Conservation (phyloP, 2,113 vertebrate species). For the Nansenia antarctica region DNA sequence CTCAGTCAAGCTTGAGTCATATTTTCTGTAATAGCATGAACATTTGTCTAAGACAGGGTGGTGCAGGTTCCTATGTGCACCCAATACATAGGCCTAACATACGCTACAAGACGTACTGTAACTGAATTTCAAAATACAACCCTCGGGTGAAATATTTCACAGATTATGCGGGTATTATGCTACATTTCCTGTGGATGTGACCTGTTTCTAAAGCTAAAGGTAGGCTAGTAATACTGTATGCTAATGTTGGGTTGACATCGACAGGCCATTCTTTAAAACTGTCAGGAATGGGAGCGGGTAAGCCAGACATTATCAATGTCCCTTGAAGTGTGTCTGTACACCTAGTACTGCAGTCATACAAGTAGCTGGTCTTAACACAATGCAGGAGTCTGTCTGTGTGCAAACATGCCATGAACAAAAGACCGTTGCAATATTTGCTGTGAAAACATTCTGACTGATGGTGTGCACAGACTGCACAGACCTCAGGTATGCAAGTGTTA, state of each 20-base stretch:
- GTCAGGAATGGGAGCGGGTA: background rate
- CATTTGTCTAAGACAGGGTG: too few species aligned
- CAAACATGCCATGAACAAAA: slow-evolving; percentile 16
- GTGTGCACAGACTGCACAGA: background rate
- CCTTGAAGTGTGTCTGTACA: background rate
- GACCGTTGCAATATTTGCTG: background rate
- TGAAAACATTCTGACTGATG: slow-evolving; percentile 2
- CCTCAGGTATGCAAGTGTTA: background rate
- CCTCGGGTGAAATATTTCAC: too few species aligned
- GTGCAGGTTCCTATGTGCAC: too few species aligned
- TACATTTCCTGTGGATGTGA: too few species aligned
- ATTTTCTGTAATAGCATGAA: background rate
- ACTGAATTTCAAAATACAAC: too few species aligned
- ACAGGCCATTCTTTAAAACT: background rate
- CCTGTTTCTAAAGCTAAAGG: too few species aligned
- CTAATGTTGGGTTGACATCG: too few species aligned
- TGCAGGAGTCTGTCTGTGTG: slow-evolving; percentile 18
- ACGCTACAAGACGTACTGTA: too few species aligned
- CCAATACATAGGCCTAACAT: too few species aligned
- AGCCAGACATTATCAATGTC: background rate
- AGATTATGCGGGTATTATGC: too few species aligned
- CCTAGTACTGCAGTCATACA: background rate
- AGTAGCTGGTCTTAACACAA: slow-evolving; percentile 15
- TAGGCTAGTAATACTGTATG: too few species aligned
- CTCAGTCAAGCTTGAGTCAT: background rate